These are phyloP conservation scores for Drosophila barbarae DNA, from an alignment of 2,888 invertebrate genomes.

Conservation along the genomic window DNA sequence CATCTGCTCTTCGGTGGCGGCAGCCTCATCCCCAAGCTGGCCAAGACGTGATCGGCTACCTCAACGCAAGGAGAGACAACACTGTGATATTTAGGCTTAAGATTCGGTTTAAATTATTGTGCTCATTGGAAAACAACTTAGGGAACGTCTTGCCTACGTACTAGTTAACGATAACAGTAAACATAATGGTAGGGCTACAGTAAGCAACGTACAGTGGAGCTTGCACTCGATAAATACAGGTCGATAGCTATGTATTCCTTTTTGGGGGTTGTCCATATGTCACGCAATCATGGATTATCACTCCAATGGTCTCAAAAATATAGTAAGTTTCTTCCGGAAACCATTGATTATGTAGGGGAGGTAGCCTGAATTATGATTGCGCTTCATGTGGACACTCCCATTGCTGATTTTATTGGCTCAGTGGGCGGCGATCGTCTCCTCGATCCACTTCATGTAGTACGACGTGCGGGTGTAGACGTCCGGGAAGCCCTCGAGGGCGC, in stretches of 20 bases:
- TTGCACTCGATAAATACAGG: slow-evolving; percentile 52
- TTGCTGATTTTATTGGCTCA: slow-evolving; percentile 11
- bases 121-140: slow-evolving; percentile 70
- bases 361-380: slow-evolving; percentile 13
- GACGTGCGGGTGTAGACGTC: slow-evolving; percentile 93
- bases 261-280: not conserved
- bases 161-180: slow-evolving; percentile 61
- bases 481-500: slow-evolving; percentile 92
- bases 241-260: slow-evolving; percentile 35
- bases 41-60: slow-evolving; percentile 36
- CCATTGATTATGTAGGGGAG: slow-evolving; percentile 8
- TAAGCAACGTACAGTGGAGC: slow-evolving; percentile 57
- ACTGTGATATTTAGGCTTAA: slow-evolving; percentile 61
- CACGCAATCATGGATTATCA: slow-evolving; percentile 2
- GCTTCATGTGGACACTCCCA: not conserved
- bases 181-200: slow-evolving; percentile 27
- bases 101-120: slow-evolving; percentile 64
- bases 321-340: not conserved
- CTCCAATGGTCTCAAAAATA: not conserved
- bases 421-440: slow-evolving; percentile 78
- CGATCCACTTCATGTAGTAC: slow-evolving; percentile 92
- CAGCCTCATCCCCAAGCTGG: slow-evolving; percentile 14
- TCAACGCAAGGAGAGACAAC: slow-evolving; percentile 33
- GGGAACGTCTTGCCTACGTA: slow-evolving; percentile 64
- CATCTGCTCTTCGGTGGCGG: slow-evolving; percentile 35